phyloP scores from a whole-genome alignment of 2,797 vertebrate species.

The Hypotaenidia okinawae region DNA sequence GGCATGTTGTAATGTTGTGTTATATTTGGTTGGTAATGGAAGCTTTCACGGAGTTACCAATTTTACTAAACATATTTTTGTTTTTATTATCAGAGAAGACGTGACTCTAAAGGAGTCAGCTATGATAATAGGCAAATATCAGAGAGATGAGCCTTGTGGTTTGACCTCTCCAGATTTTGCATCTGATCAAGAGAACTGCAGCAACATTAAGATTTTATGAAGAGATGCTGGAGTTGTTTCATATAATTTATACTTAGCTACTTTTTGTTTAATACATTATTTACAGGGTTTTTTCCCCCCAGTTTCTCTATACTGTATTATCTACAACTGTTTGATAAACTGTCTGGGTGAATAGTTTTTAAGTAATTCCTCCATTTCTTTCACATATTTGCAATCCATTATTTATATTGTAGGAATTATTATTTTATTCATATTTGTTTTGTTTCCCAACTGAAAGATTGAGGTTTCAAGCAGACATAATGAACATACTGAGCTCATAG shows the following conservation, averaged over 20 bases:
- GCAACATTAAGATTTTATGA: neutral
- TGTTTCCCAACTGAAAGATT: neutral
- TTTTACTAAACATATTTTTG: neutral
- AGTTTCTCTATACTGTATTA: neutral
- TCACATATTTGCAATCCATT: neutral
- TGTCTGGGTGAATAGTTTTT: neutral
- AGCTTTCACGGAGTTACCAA: neutral
- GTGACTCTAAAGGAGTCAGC: neutral
- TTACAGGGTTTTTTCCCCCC: neutral
- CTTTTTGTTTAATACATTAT: neutral
- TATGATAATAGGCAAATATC: neutral
- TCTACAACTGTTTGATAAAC: neutral
- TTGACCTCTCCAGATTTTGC: neutral
- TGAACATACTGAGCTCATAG: neutral
- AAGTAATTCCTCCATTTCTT: neutral
- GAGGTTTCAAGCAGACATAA: neutral
- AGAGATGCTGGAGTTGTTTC: neutral
- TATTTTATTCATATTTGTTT: neutral
- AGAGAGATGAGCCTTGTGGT: neutral
- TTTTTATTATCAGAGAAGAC: neutral
- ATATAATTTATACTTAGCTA: neutral
- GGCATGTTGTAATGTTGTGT: neutral
- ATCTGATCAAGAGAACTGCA: neutral
- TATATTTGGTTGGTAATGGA: neutral
- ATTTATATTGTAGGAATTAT: neutral